Evolutionary conservation across 1,140 invertebrate species (phyloP).

Genomic region (Lepidurus arcticus): DNA sequence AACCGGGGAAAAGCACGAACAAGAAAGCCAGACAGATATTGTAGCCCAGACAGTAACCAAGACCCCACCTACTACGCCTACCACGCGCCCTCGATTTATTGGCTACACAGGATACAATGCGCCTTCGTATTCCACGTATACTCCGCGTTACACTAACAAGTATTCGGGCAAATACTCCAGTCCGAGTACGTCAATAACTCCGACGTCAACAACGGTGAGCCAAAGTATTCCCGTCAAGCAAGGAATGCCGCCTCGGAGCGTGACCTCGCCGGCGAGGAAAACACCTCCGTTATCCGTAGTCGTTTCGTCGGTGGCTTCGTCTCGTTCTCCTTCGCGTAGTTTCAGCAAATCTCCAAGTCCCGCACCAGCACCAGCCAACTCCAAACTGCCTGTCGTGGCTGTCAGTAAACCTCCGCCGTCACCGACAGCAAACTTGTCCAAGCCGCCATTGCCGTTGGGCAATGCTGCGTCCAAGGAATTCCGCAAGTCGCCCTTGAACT

Average conservation of each 20-base stretch:
- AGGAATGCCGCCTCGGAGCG: neutral
- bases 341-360: conserved; percentile 27
- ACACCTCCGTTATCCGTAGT: neutral
- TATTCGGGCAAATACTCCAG: conserved; percentile 33
- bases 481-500: conserved; percentile 66
- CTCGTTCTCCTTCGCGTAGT: neutral
- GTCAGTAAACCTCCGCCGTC: neutral
- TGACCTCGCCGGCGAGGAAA: neutral
- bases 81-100: conserved; percentile 29
- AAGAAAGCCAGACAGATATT: neutral
- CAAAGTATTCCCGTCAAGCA: neutral
- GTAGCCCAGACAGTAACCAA: neutral
- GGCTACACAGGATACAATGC: conserved; percentile 33
- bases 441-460: conserved; percentile 26
- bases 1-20: neutral
- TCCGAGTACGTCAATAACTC: neutral
- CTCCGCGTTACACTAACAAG: conserved; percentile 20
- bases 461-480: conserved; percentile 61
- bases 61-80: neutral
- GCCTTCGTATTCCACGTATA: conserved; percentile 26
- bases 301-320: neutral
- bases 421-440: conserved; percentile 13
- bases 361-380: neutral
- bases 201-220: neutral
- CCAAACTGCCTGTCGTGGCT: neutral